These are phyloP conservation scores for Tetanocera ferruginea DNA, from an alignment of 2,888 invertebrate genomes.

Conservation along the genomic window DNA sequence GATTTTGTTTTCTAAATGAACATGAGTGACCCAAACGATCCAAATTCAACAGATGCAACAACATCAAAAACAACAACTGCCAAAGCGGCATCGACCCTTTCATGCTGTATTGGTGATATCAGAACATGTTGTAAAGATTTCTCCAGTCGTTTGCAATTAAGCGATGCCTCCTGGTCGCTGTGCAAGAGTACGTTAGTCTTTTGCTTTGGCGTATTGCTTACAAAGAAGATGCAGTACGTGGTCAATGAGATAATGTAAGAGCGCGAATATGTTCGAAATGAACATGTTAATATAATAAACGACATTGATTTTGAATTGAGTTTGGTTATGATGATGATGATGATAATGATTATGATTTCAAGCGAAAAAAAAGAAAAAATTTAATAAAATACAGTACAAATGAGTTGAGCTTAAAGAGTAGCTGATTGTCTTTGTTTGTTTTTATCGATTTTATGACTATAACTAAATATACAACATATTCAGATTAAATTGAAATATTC, in stretches of 20 bases:
- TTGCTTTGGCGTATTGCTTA: slow-evolving; percentile 55
- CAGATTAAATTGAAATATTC: too few relatives aligned
- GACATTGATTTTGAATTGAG: not conserved
- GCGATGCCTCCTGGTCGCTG: slow-evolving; percentile 50
- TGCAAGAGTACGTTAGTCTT: slow-evolving; percentile 57
- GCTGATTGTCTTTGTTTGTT: too few relatives aligned
- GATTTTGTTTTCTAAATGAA: too few relatives aligned
- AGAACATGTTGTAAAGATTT: slow-evolving; percentile 28
- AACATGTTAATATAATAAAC: not conserved
- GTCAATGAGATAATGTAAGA: slow-evolving; percentile 54
- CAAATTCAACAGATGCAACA: not conserved
- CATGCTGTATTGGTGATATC: slow-evolving; percentile 11
- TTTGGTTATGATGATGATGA: not conserved
- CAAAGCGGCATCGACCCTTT: not conserved
- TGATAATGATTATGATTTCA: too few relatives aligned
- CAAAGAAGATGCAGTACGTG: slow-evolving; percentile 54
- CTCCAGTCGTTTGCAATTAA: slow-evolving; percentile 40
- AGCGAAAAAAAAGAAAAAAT: not conserved
- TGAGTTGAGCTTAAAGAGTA: not conserved
- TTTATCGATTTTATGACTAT: too few relatives aligned
- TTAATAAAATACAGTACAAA: not conserved
- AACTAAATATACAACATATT: too few relatives aligned
- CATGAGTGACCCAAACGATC: not conserved
- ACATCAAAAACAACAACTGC: not conserved
- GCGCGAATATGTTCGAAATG: not conserved